Conservation (phyloP, 2,888 invertebrate species). For the Nomada fucata region DNA sequence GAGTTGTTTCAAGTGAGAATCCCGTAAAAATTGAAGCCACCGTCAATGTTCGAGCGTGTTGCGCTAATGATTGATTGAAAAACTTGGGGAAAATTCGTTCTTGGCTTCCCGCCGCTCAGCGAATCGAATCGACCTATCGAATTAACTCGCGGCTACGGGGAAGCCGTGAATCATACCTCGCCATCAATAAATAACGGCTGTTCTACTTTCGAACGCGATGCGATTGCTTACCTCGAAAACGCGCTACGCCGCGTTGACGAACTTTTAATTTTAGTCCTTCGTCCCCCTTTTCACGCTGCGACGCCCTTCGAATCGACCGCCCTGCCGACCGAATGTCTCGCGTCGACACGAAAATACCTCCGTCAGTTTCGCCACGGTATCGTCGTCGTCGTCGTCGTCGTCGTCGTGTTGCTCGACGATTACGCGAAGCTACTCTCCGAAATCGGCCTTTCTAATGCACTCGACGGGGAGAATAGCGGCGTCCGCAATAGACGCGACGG, state of each 20-base stretch:
- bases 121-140: not conserved
- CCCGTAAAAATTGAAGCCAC: not conserved
- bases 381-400: conserved; percentile 21
- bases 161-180: conserved; percentile 16
- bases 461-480: conserved; percentile 3
- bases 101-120: not conserved
- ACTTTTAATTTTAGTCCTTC: not conserved
- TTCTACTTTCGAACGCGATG: conserved; percentile 16
- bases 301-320: not conserved
- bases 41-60: not conserved
- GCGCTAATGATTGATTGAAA: not conserved
- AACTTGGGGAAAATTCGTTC: not conserved
- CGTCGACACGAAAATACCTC: not conserved
- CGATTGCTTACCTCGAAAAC: conserved; percentile 14
- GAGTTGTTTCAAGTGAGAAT: not conserved
- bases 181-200: conserved; percentile 14
- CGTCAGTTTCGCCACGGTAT: conserved; percentile 1
- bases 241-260: not conserved
- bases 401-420: conserved; percentile 21
- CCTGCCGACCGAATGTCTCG: not conserved
- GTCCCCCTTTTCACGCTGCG: not conserved
- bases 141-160: not conserved
- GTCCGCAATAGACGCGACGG: conserved; percentile 42
- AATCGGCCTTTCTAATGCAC: conserved; percentile 20
- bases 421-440: conserved; percentile 15